Percentiles rank a stretch among this genome's conserved stretches.
These are phyloP conservation scores for Sesamia inferens DNA, from an alignment of 2,888 invertebrate genomes.

Conservation along the genomic window DNA sequence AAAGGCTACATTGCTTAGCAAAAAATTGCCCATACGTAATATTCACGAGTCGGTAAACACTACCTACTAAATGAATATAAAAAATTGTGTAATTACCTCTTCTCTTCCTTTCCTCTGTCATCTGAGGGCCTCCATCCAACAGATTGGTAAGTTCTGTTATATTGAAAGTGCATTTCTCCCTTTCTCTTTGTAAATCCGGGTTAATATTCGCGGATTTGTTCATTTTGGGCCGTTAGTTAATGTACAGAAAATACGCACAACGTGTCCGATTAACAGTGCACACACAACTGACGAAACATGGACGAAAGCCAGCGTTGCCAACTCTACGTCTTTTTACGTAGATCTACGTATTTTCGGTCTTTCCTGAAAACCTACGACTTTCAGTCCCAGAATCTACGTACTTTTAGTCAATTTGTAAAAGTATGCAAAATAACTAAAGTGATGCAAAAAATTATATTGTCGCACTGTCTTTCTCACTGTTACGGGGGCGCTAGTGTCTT, in stretches of 20 bases:
- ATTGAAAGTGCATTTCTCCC: constrained; percentile 94
- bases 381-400: too few species aligned
- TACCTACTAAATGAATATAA: constrained; percentile 3
- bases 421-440: too few species aligned
- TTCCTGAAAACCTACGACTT: too few species aligned
- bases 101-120: constrained; percentile 92
- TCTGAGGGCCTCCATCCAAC: constrained; percentile 94
- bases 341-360: too few species aligned
- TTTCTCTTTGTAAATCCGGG: constrained; percentile 93
- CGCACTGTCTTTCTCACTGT: too few species aligned
- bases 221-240: constrained; percentile 65
- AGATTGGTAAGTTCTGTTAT: constrained; percentile 93
- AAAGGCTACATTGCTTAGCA: neutral
- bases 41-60: neutral
- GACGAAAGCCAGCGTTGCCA: too few species aligned
- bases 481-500: too few species aligned
- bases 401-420: too few species aligned
- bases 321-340: too few species aligned
- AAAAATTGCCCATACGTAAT: neutral
- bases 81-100: constrained; percentile 75
- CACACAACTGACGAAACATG: constrained; percentile 50
- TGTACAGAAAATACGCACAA: constrained; percentile 32
- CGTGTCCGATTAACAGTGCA: constrained; percentile 12
- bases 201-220: constrained; percentile 85
- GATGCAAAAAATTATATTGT: too few species aligned